Evolutionary conservation across 2,797 vertebrate genomes (phyloP), one percentile per base, ranked within the genome.

Genomic region (Crenichthys baileyi): DNA sequence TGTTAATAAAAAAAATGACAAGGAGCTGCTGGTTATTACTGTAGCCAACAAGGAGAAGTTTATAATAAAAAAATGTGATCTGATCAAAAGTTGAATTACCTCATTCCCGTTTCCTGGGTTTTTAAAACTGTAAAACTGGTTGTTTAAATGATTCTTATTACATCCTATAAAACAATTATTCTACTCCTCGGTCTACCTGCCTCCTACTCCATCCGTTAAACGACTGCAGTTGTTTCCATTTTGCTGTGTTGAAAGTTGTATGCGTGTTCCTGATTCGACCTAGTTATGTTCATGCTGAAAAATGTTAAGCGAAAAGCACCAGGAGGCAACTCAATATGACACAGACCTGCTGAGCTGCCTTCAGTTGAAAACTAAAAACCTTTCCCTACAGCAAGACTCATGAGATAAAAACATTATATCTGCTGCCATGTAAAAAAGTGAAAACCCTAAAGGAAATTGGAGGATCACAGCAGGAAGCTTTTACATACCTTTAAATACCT

Each of bases 351-450:
- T 20, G n/a, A 61, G 56, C 7, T 74, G 72, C 72, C 55, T 46
- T 60, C 24, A 44, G 55, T 16, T 74, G 61, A 77, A 76, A 82
- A 50, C 67, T 68, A 81, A 83, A 83, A 89, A 61, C 48, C 70
- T 55, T 31, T 22, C 65, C 53, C 74, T 76, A 74, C 63, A 79
- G 82, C 74, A 50, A 79, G 56, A 67, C 76, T 79, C 11, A 24
- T 5, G 3, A 56, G 83, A 83, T 79, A 77, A 88, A 68, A 79
- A 82, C 68, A 72, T 76, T 83, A 86, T 68, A 85, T 82, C 71
- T 16, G 58, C 70, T 65, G 50, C 80, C 74, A 83, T 81, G 84
- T 74, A 72, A 73, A 83, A 84, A 78, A 68, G 75, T 70, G 68
- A 51, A 78, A 85, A 48, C 63, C 83, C 74, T 72, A 3, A 80